These are phyloP conservation scores for Eilema caniola DNA, from an alignment of 2,888 invertebrate species.

Conservation along the genomic window DNA sequence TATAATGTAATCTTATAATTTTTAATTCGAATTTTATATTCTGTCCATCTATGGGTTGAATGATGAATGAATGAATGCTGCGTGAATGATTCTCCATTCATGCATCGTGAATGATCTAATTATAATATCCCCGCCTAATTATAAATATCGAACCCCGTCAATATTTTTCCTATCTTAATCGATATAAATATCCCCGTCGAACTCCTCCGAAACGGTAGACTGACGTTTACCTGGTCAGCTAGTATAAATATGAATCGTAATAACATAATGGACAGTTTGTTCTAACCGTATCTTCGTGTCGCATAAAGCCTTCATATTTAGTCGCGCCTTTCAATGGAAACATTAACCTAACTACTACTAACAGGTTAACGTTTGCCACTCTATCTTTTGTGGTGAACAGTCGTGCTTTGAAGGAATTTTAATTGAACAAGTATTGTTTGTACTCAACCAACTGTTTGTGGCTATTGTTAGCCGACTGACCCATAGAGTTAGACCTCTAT, in stretches of 20 bases:
- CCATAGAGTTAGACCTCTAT: not conserved
- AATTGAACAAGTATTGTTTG: conserved; percentile 17
- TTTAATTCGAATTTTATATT: no score
- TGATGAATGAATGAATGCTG: no score
- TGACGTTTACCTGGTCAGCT: not conserved
- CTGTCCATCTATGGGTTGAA: no score
- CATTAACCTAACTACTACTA: conserved; percentile 38
- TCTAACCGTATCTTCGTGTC: conserved; percentile 43
- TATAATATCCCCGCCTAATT: no score
- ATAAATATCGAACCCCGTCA: no score
- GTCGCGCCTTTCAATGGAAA: conserved; percentile 46
- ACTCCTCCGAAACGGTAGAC: not conserved
- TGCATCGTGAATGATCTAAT: no score
- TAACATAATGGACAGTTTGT: conserved; percentile 23
- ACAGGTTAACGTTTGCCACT: conserved; percentile 43
- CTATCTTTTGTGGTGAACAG: conserved; percentile 47
- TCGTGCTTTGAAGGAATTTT: conserved; percentile 47
- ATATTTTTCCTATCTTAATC: no score
- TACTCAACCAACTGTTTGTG: conserved; percentile 12
- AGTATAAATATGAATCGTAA: conserved; percentile 13
- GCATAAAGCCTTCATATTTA: conserved; percentile 46
- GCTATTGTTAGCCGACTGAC: conserved; percentile 10
- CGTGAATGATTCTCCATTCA: no score
- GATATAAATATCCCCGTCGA: no score
- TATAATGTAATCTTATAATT: no score